Conservation (phyloP, 2,797 vertebrate species). For the Oceanodroma leucorhoa region DNA sequence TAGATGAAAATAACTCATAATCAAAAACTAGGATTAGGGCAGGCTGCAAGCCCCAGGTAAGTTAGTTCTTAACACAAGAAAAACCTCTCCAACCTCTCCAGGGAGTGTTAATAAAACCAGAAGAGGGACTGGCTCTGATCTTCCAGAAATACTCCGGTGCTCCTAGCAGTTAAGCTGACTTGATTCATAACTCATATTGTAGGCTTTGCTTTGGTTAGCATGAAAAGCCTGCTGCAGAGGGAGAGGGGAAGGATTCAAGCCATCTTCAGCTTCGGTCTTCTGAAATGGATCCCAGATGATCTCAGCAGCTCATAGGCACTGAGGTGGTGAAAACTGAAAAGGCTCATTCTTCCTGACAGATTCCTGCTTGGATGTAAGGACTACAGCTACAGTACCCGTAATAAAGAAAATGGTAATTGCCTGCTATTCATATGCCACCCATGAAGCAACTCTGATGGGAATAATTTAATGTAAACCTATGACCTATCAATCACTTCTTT, state of each 20-base stretch:
- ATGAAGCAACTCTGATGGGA: conserved; percentile 53
- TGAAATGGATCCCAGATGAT: conserved; percentile 62
- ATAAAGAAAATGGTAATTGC: conserved; percentile 67
- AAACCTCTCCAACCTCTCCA: neutral
- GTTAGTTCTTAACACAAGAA: neutral
- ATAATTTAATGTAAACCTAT: neutral
- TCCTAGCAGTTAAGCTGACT: neutral
- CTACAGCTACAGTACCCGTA: neutral
- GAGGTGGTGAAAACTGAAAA: conserved; percentile 63
- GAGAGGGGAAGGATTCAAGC: neutral
- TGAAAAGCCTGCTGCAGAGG: neutral
- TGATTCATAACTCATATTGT: neutral
- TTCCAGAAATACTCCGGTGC: neutral
- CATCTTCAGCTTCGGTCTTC: conserved; percentile 68
- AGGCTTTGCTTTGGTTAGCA: neutral
- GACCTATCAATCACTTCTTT: neutral
- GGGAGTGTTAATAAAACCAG: neutral
- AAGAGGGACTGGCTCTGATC: neutral
- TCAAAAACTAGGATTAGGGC: neutral
- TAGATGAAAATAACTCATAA: neutral
- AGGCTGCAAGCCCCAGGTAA: neutral
- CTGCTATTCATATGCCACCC: conserved; percentile 66
- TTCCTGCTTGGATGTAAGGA: conserved; percentile 43
- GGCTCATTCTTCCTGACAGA: neutral
- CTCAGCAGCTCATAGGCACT: conserved; percentile 72